Base-by-base conservation (phyloP, 2,888 invertebrate species). In the Leuctra nigra region DNA sequence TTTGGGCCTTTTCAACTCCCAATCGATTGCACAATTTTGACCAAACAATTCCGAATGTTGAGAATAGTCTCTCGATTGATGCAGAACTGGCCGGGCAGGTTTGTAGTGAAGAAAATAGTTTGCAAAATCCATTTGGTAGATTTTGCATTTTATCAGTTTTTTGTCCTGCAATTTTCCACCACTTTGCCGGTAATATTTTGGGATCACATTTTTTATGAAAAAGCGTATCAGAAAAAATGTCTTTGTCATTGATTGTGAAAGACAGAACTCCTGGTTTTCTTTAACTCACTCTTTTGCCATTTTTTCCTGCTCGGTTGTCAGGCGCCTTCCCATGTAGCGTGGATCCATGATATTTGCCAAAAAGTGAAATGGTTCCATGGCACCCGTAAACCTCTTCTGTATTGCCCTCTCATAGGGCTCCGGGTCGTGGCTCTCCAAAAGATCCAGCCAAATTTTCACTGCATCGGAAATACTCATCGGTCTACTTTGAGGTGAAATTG, bases 271-370 rank as follows among this genome's bases (percentile, higher is more conserved):
- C 16, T 6, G 41, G 41, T 41, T 16, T 11, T 18, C 16, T 18
- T 13, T 14, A 16, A 18, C 16, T 20, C 41, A 41, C 18, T 13
- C 18, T 16, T 41, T 20, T 14, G 41, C 41, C 11, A 18, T 20
- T 9, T 13, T 20, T 20, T 41, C 18, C 20, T 41, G 18, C 4
- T 9, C 20, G 18, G 41, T 14, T 41, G 41, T 41, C 41, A 41
- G 18, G 16, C 18, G 20, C 13, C 4, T 13, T 9, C 46, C 46
- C 24, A 11, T 46, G 14, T 23, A 46, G 11, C 24, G 11, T 2
- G 46, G 46, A n/a, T 46, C 46, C 46, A 46, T 46, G n/a, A 44
- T 46, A 16, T 23, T 46, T 13, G 46, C 46, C 11, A 46, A 16
- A 22, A 22, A 46, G 46, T 22, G 16, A n/a, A 46, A 46, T 4